Percentiles rank a stretch among this genome's conserved stretches.
phyloP scores from a whole-genome alignment of 2,888 invertebrate genomes.

The Pandemis heparana region DNA sequence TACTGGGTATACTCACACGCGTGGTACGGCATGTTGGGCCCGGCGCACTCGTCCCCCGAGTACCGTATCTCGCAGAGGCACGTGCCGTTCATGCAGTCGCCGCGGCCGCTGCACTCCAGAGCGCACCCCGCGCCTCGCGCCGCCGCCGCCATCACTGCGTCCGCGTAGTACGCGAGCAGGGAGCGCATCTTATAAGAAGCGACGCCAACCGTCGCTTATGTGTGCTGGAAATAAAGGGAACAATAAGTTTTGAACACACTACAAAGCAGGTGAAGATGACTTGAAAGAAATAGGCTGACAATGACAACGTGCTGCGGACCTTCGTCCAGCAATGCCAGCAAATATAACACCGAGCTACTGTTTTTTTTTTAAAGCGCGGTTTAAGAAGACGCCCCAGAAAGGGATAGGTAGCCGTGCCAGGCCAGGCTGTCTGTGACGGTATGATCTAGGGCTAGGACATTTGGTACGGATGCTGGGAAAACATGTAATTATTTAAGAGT shows the following conservation, averaged over 20 bases:
- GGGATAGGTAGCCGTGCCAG: too few relatives aligned
- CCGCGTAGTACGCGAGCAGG: constrained; percentile 80
- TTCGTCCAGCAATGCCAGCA: too few relatives aligned
- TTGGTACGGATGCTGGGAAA: too few relatives aligned
- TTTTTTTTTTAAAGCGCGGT: too few relatives aligned
- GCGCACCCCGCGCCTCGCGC: constrained; percentile 86
- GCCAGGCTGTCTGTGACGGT: too few relatives aligned
- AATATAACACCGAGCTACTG: too few relatives aligned
- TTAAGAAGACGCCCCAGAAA: too few relatives aligned
- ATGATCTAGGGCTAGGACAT: too few relatives aligned
- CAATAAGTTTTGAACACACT: constrained; percentile 11
- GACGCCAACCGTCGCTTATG: constrained; percentile 65
- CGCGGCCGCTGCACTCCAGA: constrained; percentile 94
- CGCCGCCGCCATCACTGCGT: constrained; percentile 77
- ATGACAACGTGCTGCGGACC: too few relatives aligned
- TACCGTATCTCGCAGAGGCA: constrained; percentile 95
- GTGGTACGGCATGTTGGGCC: constrained; percentile 91
- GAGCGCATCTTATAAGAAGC: constrained; percentile 78
- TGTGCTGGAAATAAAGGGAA: constrained; percentile 56
- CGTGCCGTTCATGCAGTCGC: constrained; percentile 96
- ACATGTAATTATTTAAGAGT: too few relatives aligned
- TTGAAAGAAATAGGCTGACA: neutral
- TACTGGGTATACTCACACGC: constrained; percentile 61
- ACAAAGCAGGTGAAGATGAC: neutral
- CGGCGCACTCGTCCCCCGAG: constrained; percentile 92